Percentiles rank a stretch among this genome's conserved stretches.
phyloP scores from a whole-genome alignment of 2,113 vertebrate species.

The Turdus rufiventris region DNA sequence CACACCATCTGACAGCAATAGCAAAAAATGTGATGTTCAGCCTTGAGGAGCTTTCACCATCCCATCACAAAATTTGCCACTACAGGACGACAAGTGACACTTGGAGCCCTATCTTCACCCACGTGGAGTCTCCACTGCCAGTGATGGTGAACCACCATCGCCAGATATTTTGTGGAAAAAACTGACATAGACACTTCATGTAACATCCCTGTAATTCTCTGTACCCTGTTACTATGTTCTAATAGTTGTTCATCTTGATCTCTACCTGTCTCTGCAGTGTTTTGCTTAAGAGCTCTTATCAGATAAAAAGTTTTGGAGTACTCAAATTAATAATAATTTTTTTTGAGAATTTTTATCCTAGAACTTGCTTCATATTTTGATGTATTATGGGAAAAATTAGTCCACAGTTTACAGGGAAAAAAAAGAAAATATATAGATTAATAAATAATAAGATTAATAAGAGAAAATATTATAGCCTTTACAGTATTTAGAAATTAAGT shows the following conservation, averaged over 20 bases:
- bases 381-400: background rate
- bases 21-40: background rate
- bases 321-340: background rate
- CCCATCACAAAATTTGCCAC: background rate
- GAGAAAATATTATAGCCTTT: background rate
- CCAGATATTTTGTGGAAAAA: background rate
- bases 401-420: background rate
- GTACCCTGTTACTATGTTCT: too few relatives aligned
- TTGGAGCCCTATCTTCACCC: background rate
- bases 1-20: fast-evolving
- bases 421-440: background rate
- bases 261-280: background rate
- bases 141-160: fast-evolving
- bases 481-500: background rate
- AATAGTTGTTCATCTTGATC: background rate
- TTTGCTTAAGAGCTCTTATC: background rate
- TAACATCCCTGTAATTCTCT: background rate
- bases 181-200: background rate
- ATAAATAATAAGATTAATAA: background rate
- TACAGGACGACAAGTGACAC: background rate
- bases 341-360: background rate
- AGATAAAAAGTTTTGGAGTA: background rate
- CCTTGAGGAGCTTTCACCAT: background rate
- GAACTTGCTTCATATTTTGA: background rate
- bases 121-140: background rate